Conservation (phyloP, 2,113 vertebrate species). For the Emydocephalus ijimae region DNA sequence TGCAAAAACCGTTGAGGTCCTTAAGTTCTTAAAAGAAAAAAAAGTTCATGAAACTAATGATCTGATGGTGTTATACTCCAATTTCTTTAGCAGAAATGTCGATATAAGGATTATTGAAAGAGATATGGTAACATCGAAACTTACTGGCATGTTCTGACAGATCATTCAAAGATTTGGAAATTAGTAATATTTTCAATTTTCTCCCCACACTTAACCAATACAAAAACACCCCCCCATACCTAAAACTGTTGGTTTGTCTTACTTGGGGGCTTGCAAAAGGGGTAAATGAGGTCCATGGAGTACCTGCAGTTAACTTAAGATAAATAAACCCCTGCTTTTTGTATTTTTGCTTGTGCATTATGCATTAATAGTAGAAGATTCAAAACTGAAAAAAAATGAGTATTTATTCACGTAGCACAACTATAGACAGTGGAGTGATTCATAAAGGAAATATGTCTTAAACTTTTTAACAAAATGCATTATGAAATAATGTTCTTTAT, state of each 20-base stretch:
- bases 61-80: not conserved
- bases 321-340: not conserved
- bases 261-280: not conserved
- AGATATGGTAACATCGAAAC: not conserved
- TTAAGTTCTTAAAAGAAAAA: not conserved
- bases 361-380: not conserved
- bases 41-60: not conserved
- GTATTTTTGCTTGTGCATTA: not conserved
- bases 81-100: not conserved
- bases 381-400: not conserved
- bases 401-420: not conserved
- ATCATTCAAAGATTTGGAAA: not conserved
- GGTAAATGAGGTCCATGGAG: not conserved
- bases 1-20: not conserved
- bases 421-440: not conserved
- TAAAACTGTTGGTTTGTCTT: not conserved
- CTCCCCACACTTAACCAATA: not conserved
- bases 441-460: not conserved
- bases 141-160: not conserved
- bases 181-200: not conserved
- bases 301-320: not conserved
- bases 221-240: not conserved
- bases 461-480: not conserved
- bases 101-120: not conserved
- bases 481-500: not conserved